Percentiles rank a stretch among this genome's conserved stretches.
phyloP scores from a whole-genome alignment of 2,888 invertebrate species.

The Onthophagus sagittarius region DNA sequence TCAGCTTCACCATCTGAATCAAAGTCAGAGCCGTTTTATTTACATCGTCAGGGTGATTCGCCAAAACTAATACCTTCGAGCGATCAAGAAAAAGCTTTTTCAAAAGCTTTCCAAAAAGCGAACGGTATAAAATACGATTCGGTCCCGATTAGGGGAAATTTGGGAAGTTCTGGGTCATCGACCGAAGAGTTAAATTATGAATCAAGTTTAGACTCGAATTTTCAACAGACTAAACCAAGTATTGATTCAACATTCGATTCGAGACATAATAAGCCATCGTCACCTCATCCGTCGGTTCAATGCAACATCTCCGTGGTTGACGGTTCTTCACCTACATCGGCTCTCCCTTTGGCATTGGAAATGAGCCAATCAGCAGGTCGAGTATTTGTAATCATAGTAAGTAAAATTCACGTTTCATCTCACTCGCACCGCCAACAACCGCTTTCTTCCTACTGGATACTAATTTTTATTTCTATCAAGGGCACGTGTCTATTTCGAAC shows the following conservation, averaged over 20 bases:
- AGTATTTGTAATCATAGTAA: slow-evolving; percentile 52
- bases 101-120: slow-evolving; percentile 19
- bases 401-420: slow-evolving; percentile 39
- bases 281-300: slow-evolving; percentile 20
- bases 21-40: slow-evolving; percentile 24
- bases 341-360: slow-evolving; percentile 35
- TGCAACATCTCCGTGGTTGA: slow-evolving; percentile 6
- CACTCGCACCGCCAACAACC: slow-evolving; percentile 14
- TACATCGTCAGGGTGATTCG: slow-evolving; percentile 24
- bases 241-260: too few relatives aligned
- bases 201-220: background rate
- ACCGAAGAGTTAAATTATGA: background rate
- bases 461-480: background rate
- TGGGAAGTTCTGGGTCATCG: slow-evolving; percentile 6
- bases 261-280: background rate
- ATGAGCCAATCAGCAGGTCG: slow-evolving; percentile 45
- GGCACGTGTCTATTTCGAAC: background rate
- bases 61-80: slow-evolving; percentile 5
- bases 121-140: background rate
- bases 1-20: background rate
- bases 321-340: slow-evolving; percentile 21
- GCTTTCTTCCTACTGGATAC: background rate
- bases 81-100: slow-evolving; percentile 23
- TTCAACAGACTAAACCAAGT: too few relatives aligned
- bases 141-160: background rate